Conservation (phyloP, 1,140 invertebrate genomes). For the Pseudachorutes palmiensis region DNA sequence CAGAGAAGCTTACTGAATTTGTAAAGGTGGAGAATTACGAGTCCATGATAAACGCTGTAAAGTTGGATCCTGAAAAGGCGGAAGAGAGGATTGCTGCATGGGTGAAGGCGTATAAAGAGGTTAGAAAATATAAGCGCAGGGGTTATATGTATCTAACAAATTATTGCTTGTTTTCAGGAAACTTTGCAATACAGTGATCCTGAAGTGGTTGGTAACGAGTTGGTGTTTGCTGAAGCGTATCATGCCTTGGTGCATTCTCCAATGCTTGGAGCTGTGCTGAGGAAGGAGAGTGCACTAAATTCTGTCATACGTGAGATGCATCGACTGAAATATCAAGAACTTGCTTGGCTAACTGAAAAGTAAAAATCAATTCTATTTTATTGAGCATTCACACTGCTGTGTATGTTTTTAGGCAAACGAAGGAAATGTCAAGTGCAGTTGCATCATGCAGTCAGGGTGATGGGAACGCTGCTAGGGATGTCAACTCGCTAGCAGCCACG, state of each 20-base stretch:
- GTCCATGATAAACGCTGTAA: constrained; percentile 49
- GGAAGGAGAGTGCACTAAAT: constrained; percentile 62
- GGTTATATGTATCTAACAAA: background rate
- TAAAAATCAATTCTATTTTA: constrained; percentile 9
- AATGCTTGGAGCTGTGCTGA: constrained; percentile 64
- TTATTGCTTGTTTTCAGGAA: constrained; percentile 32
- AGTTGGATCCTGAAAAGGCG: constrained; percentile 51
- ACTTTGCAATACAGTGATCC: constrained; percentile 45
- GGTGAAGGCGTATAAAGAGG: constrained; percentile 60
- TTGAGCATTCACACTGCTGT: background rate
- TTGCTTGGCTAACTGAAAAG: constrained; percentile 31
- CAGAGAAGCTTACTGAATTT: constrained; percentile 42
- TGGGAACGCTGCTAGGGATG: constrained; percentile 60
- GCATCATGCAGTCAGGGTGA: constrained; percentile 51
- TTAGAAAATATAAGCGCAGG: constrained; percentile 43
- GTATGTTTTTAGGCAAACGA: constrained; percentile 56
- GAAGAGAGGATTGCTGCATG: constrained; percentile 60
- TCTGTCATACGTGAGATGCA: constrained; percentile 42
- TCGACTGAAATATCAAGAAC: constrained; percentile 29
- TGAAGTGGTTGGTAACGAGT: constrained; percentile 62
- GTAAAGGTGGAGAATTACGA: constrained; percentile 46
- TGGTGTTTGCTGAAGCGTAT: constrained; percentile 69
- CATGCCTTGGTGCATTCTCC: constrained; percentile 73
- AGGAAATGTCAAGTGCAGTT: constrained; percentile 69
- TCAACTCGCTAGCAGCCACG: constrained; percentile 62